Percentiles rank a stretch among this genome's conserved stretches.
These are phyloP conservation scores for Nomia melanderi DNA, from an alignment of 1,140 invertebrate genomes.

Conservation along the genomic window DNA sequence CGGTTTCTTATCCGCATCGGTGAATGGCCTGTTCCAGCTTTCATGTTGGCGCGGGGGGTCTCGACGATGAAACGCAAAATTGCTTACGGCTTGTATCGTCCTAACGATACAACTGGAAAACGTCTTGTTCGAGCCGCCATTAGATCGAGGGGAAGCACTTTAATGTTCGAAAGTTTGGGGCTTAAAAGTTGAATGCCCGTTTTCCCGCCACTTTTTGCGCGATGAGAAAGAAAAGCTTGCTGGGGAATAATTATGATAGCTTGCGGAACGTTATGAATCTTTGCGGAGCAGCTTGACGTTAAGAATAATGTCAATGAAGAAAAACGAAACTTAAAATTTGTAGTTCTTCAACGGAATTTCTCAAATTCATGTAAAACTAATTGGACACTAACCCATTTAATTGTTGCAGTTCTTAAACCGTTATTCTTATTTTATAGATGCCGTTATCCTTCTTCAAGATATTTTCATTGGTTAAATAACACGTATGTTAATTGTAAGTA, in stretches of 20 bases:
- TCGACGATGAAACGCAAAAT: conserved; percentile 3
- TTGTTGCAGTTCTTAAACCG: too few relatives aligned
- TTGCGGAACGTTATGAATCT: not conserved
- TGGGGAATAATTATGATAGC: not conserved
- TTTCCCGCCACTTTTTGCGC: not conserved
- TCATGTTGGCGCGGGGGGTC: not conserved
- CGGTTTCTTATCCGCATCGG: conserved; percentile 3
- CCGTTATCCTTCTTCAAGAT: too few relatives aligned
- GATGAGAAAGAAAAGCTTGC: not conserved
- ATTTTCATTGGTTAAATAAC: too few relatives aligned
- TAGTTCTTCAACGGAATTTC: too few relatives aligned
- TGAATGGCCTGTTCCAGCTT: not conserved
- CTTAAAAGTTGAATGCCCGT: not conserved
- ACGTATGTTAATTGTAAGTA: too few relatives aligned
- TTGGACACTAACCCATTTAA: too few relatives aligned
- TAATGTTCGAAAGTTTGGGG: conserved; percentile 17
- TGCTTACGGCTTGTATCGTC: not conserved
- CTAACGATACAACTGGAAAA: conserved; percentile 22
- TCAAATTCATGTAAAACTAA: too few relatives aligned
- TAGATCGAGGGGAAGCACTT: not conserved
- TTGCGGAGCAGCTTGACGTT: too few relatives aligned
- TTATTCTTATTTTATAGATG: too few relatives aligned
- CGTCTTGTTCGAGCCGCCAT: conserved; percentile 9
- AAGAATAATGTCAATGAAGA: too few relatives aligned
- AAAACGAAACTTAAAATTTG: too few relatives aligned